phyloP scores from a whole-genome alignment of 2,113 vertebrate species.

The Brachyistius frenatus region DNA sequence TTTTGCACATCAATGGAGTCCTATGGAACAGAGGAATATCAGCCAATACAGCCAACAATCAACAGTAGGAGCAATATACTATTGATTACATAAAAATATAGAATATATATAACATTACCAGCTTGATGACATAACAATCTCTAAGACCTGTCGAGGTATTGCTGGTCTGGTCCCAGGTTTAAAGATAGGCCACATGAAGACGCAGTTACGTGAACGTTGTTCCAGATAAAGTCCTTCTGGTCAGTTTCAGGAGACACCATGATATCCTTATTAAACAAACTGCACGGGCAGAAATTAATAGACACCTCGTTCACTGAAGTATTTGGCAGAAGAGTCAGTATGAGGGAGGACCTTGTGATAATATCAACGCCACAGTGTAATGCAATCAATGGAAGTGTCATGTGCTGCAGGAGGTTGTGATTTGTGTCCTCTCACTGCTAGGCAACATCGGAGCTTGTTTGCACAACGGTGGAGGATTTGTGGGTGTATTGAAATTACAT shows the following conservation, averaged over 20 bases:
- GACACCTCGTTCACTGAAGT: constrained; percentile 25
- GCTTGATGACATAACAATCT: too few relatives aligned
- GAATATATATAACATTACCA: too few relatives aligned
- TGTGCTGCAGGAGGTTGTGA: constrained; percentile 52
- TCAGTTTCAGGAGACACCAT: background rate
- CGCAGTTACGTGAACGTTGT: too few relatives aligned
- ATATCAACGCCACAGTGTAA: constrained; percentile 64
- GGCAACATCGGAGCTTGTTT: constrained; percentile 60
- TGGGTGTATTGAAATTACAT: constrained; percentile 76
- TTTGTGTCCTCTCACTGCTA: constrained; percentile 65
- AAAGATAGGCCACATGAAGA: too few relatives aligned
- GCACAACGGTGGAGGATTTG: constrained; percentile 68
- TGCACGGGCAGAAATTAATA: constrained; percentile 20
- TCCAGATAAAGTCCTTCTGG: too few relatives aligned
- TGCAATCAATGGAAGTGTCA: constrained; percentile 75
- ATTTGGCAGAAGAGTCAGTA: constrained; percentile 31
- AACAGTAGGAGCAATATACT: too few relatives aligned
- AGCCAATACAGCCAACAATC: too few relatives aligned
- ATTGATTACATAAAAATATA: too few relatives aligned
- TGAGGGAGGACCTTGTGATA: constrained; percentile 60
- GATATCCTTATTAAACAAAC: constrained; percentile 49
- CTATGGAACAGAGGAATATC: too few relatives aligned
- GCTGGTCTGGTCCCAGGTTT: too few relatives aligned
- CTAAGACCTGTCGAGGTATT: too few relatives aligned
- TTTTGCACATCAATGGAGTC: too few relatives aligned